Evolutionary conservation across 2,113 vertebrate species (phyloP).

Genomic region (Perca fluviatilis): DNA sequence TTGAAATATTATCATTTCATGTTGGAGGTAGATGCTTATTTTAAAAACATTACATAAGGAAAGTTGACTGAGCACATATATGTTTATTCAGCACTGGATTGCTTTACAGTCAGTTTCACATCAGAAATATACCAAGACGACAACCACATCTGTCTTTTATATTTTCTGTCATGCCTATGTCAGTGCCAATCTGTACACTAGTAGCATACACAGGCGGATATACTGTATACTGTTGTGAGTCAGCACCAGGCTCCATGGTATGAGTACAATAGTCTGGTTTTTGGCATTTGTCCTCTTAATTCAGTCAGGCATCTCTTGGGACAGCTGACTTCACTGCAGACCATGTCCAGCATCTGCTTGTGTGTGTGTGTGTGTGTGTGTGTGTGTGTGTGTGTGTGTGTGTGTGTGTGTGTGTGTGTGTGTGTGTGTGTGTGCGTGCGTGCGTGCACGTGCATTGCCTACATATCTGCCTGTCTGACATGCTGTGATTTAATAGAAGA

Average conservation of each 20-base stretch:
- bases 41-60: not conserved
- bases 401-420: not conserved
- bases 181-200: conserved; percentile 11
- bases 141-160: not conserved
- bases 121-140: not conserved
- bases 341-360: conserved; percentile 44
- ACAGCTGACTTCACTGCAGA: conserved; percentile 52
- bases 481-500: not conserved
- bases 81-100: not conserved
- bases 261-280: conserved; percentile 55
- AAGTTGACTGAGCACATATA: not conserved
- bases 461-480: not conserved
- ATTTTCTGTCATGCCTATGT: conserved; percentile 12
- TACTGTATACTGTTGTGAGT: conserved; percentile 54
- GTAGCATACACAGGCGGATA: conserved; percentile 5
- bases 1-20: not conserved
- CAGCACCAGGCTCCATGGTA: conserved; percentile 50
- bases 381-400: not conserved
- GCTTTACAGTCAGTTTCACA: not conserved
- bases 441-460: too few species aligned
- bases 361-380: not conserved
- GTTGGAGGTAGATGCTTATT: not conserved
- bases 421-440: too few species aligned
- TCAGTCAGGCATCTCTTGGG: conserved; percentile 70
- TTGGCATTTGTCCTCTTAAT: conserved; percentile 68